Conservation (phyloP, 1,140 invertebrate species). For the Drosophila ficusphila region DNA sequence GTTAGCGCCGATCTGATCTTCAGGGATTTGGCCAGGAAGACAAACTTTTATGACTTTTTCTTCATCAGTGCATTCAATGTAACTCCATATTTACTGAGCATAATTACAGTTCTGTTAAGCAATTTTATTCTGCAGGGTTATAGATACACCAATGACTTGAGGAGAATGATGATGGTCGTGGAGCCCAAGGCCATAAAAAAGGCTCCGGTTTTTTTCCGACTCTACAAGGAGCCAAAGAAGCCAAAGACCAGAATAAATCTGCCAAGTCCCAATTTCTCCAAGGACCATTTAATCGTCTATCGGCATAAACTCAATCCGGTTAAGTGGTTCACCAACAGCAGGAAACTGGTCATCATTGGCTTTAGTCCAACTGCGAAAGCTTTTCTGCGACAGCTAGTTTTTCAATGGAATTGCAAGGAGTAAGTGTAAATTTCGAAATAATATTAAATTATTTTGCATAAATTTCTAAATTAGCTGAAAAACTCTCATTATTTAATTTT, state of each 20-base stretch:
- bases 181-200: slow-evolving; percentile 52
- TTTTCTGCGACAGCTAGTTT: slow-evolving; percentile 59
- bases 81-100: background rate
- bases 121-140: slow-evolving; percentile 7
- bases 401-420: slow-evolving; percentile 67
- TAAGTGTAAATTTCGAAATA: slow-evolving; percentile 26
- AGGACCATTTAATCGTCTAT: slow-evolving; percentile 47
- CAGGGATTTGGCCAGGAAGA: slow-evolving; percentile 53
- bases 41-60: slow-evolving; percentile 58
- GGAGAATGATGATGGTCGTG: slow-evolving; percentile 66
- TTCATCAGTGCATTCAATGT: slow-evolving; percentile 37
- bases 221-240: background rate
- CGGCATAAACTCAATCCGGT: slow-evolving; percentile 56
- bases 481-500: no score
- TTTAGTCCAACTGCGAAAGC: slow-evolving; percentile 48
- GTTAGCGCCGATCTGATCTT: slow-evolving; percentile 50
- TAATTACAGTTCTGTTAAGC: background rate
- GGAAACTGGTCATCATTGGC: slow-evolving; percentile 60
- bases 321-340: slow-evolving; percentile 52
- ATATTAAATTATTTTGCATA: no score
- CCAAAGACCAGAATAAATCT: slow-evolving; percentile 1
- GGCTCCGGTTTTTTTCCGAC: background rate
- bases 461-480: no score
- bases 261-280: slow-evolving; percentile 8
- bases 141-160: slow-evolving; percentile 55